Base-by-base conservation (phyloP, 2,113 vertebrate species). In the Suricata suricatta region DNA sequence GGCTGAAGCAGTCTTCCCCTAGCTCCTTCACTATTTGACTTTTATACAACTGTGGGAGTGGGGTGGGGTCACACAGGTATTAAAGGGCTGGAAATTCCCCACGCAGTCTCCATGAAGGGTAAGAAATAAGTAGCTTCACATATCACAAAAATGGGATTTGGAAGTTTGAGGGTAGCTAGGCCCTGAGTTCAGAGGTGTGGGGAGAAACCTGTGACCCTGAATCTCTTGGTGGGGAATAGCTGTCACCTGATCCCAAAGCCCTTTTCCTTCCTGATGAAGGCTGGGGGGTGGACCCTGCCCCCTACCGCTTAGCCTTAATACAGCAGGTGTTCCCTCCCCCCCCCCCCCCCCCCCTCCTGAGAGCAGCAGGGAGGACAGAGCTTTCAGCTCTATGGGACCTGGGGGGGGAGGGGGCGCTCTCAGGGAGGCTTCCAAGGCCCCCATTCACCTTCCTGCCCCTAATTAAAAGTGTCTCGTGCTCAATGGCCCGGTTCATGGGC, bases 111-210 rank as follows among this genome's bases (percentile, higher is more conserved):
- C 76, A 83, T 91, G 95, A 97, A 97, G 93, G 97, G 93, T 98
- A 94, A 93, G 98, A 98, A 97, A 84, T 92, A 96, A 98, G 96
- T 97, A 97, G 95, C 27, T 97, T 97, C 93, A 97, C 95, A 93
- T 98, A 93, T 92, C 98, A 97, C 93, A 97, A 97, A 98, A 97
- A 90, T 88, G 93, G 97, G 97, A 95, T 77, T 96, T 95, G 94
- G 97, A 96, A 97, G 93, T 96, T 96, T 97, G 91, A 95, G 72
- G 94, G 95, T 97, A 95, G 97, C 98, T 88, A 96, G 96, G 91
- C 97, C 98, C 97, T 98, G 97, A 98, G 97, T 98, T 98, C 98
- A 97, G 97, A 97, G 96, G 79, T 98, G 88, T 97, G 97, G 96
- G 97, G 95, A 92, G 90, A 96, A 97, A 96, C 96, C 94, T 97